A percentile compares a stretch with the other conserved stretches of the same genome.
Evolutionary conservation across 2,888 invertebrate genomes (phyloP).

Genomic region (Acanthoscelides obtectus): DNA sequence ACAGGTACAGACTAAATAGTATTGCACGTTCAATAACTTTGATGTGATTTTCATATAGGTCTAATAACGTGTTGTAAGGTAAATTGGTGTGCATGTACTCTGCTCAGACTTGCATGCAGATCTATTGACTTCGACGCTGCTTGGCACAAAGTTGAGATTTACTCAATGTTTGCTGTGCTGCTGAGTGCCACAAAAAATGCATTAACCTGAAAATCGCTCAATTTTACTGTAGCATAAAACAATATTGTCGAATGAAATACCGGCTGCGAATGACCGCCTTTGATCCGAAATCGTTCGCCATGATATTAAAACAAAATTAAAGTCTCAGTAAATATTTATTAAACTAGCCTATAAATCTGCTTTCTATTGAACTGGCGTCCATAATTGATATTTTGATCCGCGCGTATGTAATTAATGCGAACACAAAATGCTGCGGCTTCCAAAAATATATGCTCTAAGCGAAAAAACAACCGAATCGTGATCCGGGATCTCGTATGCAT

Average conservation of each 20-base stretch:
- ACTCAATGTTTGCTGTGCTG: too few species aligned
- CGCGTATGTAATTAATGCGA: not conserved
- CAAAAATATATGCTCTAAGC: not conserved
- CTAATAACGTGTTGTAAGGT: too few species aligned
- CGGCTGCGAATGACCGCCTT: not conserved
- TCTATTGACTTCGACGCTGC: too few species aligned
- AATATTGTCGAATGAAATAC: not conserved
- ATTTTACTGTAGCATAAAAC: not conserved
- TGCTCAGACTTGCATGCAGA: too few species aligned
- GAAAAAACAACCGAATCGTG: too few species aligned
- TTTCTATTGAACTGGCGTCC: not conserved
- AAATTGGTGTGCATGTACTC: too few species aligned
- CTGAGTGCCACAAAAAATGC: too few species aligned
- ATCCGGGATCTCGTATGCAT: too few species aligned
- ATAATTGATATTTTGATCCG: not conserved
- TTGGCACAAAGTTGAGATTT: too few species aligned
- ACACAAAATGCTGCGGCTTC: not conserved
- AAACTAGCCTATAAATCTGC: not conserved
- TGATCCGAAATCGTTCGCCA: not conserved
- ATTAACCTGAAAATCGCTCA: not conserved
- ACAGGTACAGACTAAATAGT: too few species aligned
- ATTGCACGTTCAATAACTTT: too few species aligned
- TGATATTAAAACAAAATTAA: not conserved
- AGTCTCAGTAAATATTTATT: not conserved
- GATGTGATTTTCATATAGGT: too few species aligned